Evolutionary conservation across 2,888 invertebrate species (phyloP), one percentile per base, ranked within the genome.

Genomic region (Sarcophaga rosellei): DNA sequence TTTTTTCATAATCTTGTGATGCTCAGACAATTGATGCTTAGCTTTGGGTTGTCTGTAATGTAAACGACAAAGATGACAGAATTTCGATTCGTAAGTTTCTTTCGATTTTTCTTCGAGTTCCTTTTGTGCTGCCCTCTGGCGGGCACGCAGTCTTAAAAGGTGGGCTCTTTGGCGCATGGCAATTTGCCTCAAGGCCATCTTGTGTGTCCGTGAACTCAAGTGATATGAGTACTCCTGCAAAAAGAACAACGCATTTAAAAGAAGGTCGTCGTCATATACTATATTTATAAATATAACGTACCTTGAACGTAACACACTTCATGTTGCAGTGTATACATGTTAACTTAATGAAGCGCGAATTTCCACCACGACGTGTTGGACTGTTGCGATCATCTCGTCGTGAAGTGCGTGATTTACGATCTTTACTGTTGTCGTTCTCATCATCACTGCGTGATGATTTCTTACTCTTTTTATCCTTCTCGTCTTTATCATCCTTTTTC

Each of bases 1-100:
- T 90, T 96, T 96, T 93, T 96, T 97, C 95, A 97, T 97, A 90
- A 96, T 96, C 93, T 96, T 95, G 91, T 97, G 97, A 53, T 96
- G 95, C 89, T 96, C 96, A 44, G 97, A 96, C 80, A 95, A 94
- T 91, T 96, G 96, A 94, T 97, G 97, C 84, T 96, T 95, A 85
- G 95, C 95, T 91, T 96, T 96, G 72, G 96, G 94, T 90, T 96
- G 96, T 88, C 96, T 95, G 93, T 96, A 96, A 92, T 96, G 96
- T 90, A 96, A 94, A 88, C 96, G 96, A 92, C 96, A 96, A 88
- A 96, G 94, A 68, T 95, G 95, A 92, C 96, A 96, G 93, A 95
- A 97, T 90, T 95, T 95, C 87, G 96, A 95, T 88, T 95, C 94
- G 59, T 93, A 94, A 89, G 94, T 95, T 53, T 95, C 95, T 89